Evolutionary conservation across 2,113 vertebrate genomes (phyloP).

Genomic region (Callionymus lyra): DNA sequence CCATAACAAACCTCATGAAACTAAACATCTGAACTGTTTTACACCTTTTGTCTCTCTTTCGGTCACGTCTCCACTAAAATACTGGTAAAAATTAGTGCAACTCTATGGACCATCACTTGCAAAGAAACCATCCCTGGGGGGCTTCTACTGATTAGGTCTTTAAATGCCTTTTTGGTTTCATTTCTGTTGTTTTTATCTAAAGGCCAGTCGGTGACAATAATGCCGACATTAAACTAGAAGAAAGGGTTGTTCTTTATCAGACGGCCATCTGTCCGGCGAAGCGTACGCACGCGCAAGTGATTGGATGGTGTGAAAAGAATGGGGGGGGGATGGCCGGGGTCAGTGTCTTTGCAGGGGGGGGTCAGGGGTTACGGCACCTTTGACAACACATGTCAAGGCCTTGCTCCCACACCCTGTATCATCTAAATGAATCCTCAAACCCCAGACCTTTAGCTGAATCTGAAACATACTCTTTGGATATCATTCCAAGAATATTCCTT

Average conservation of each 20-base stretch:
- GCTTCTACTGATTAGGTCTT: too few relatives aligned
- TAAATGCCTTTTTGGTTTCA: too few relatives aligned
- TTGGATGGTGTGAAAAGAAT: conserved; percentile 63
- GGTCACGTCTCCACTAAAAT: too few relatives aligned
- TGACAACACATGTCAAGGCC: conserved; percentile 71
- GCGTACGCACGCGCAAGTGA: conserved; percentile 58
- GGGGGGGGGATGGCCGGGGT: conserved; percentile 55
- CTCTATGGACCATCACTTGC: too few relatives aligned
- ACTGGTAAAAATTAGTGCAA: too few relatives aligned
- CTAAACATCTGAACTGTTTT: too few relatives aligned
- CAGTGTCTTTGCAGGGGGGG: conserved; percentile 65
- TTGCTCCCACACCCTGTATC: conserved; percentile 60
- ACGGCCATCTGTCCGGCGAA: conserved; percentile 67
- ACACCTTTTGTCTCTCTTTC: too few relatives aligned
- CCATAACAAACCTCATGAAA: too few relatives aligned
- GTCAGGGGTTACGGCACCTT: conserved; percentile 74
- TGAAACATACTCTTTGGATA: background rate
- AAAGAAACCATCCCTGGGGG: too few relatives aligned
- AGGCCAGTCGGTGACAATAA: too few relatives aligned
- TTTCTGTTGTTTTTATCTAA: too few relatives aligned
- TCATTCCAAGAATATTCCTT: background rate
- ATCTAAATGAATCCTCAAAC: conserved; percentile 54
- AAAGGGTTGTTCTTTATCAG: conserved; percentile 57
- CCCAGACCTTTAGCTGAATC: conserved; percentile 37
- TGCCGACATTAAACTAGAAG: too few relatives aligned